phyloP scores from a whole-genome alignment of 1,140 invertebrate genomes.

The Lasioglossum albipes region DNA sequence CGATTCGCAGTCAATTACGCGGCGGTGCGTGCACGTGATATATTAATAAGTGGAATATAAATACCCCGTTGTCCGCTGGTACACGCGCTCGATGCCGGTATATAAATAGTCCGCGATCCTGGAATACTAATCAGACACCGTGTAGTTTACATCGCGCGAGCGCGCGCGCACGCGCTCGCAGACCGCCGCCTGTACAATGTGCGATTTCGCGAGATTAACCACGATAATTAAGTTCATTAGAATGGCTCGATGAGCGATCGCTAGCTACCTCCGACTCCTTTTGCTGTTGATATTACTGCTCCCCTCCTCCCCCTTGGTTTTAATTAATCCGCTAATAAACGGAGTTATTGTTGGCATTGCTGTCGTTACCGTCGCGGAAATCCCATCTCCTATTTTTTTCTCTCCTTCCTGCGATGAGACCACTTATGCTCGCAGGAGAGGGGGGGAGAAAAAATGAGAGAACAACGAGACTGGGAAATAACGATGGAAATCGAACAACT shows the following conservation, averaged over 20 bases:
- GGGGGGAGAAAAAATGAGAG: background rate
- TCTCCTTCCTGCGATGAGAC: background rate
- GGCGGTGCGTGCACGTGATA: constrained; percentile 11
- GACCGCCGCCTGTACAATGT: constrained; percentile 45
- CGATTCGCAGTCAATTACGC: constrained; percentile 35
- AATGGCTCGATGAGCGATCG: constrained; percentile 55
- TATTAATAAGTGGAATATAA: constrained; percentile 43
- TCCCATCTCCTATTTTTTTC: background rate
- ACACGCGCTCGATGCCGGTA: constrained; percentile 1
- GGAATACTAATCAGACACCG: constrained; percentile 58
- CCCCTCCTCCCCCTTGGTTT: constrained; percentile 23
- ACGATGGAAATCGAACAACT: background rate
- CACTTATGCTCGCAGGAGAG: background rate
- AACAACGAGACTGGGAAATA: background rate
- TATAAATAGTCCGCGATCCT: constrained; percentile 28
- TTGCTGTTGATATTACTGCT: too few relatives aligned
- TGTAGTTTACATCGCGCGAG: constrained; percentile 54
- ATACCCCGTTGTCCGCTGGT: constrained; percentile 14
- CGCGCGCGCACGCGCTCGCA: background rate
- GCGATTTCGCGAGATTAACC: constrained; percentile 53
- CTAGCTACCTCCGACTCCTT: background rate
- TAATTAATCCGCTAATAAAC: constrained; percentile 58
- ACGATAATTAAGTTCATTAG: constrained; percentile 59
- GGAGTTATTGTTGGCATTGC: constrained; percentile 21
- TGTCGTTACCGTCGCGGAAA: constrained; percentile 31